A percentile compares a stretch with the other conserved stretches of the same genome.
Conservation (phyloP, 1,140 invertebrate genomes). For the Formica selysi region DNA sequence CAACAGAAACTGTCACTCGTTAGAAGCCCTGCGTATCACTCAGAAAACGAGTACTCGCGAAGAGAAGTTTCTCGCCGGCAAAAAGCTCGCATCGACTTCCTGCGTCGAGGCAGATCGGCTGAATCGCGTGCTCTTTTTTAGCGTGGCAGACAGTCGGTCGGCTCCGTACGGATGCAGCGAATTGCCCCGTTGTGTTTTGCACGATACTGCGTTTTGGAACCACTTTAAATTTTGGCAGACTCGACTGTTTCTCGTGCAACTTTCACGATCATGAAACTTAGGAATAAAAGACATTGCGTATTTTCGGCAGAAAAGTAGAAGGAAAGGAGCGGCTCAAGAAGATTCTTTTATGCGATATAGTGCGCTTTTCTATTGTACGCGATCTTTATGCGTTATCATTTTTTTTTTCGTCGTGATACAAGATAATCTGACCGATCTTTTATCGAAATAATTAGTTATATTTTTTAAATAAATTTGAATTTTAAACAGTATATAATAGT, state of each 20-base stretch:
- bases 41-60: conserved; percentile 55
- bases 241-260: conserved; percentile 46
- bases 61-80: conserved; percentile 58
- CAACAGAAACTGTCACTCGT: conserved; percentile 65
- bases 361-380: neutral
- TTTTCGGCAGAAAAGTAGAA: conserved; percentile 12
- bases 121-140: conserved; percentile 59
- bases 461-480: neutral
- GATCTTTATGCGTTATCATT: conserved; percentile 1
- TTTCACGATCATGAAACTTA: conserved; percentile 58
- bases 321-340: neutral
- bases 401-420: neutral
- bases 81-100: conserved; percentile 65
- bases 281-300: conserved; percentile 55
- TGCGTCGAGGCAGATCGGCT: conserved; percentile 51
- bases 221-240: conserved; percentile 68
- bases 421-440: conserved; percentile 2
- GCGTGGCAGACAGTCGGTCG: conserved; percentile 54
- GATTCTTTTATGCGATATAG: conserved; percentile 20
- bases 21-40: conserved; percentile 48
- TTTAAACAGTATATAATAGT: neutral
- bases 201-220: conserved; percentile 56
- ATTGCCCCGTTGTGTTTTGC: conserved; percentile 65
- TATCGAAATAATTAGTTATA: neutral
- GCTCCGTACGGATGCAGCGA: conserved; percentile 53